Evolutionary conservation across 1,140 invertebrate species (phyloP).

Genomic region (Cotesia typhae): DNA sequence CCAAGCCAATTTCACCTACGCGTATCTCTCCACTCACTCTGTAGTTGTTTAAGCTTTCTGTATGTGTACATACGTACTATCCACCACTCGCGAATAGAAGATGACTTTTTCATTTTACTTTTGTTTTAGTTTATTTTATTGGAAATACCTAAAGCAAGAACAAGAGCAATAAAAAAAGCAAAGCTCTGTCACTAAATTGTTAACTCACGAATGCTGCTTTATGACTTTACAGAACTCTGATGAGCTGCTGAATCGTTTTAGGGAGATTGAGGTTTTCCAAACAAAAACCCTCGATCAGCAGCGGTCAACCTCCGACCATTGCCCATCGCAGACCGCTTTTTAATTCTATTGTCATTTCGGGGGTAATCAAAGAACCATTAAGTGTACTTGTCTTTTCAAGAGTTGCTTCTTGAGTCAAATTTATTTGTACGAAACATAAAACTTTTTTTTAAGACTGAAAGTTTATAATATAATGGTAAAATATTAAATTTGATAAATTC

Average conservation of each 20-base stretch:
- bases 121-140: too few relatives aligned
- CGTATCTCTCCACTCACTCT: not conserved
- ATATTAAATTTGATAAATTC: too few relatives aligned
- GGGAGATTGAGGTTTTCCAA: not conserved
- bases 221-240: not conserved
- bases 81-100: too few relatives aligned
- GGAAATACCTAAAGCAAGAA: too few relatives aligned
- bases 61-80: too few relatives aligned
- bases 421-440: not conserved
- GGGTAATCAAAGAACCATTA: conserved; percentile 59
- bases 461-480: too few relatives aligned
- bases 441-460: too few relatives aligned
- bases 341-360: conserved; percentile 62
- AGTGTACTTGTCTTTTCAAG: not conserved
- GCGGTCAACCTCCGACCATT: conserved; percentile 50
- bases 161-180: not conserved
- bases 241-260: conserved; percentile 4
- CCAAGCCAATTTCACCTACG: not conserved
- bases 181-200: not conserved
- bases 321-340: conserved; percentile 49
- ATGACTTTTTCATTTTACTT: too few relatives aligned
- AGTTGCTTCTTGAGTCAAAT: not conserved
- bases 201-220: not conserved
- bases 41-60: too few relatives aligned
- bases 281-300: conserved; percentile 54